These are phyloP conservation scores for Morelia viridis DNA, from an alignment of 2,797 vertebrate genomes.

Conservation along the genomic window DNA sequence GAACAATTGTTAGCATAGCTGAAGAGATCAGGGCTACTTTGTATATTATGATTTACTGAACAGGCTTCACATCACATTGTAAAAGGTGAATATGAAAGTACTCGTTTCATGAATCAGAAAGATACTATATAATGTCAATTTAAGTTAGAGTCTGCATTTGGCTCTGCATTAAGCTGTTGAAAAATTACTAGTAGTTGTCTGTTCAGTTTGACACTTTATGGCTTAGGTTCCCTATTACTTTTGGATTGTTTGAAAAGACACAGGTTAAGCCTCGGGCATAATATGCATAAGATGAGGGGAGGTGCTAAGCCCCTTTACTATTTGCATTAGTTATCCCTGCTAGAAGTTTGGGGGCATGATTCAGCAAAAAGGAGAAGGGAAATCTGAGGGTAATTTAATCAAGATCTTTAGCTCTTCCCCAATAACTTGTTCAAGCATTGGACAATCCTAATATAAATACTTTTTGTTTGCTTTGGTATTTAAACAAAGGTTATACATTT, in stretches of 20 bases:
- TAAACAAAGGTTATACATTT: neutral
- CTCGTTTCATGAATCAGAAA: neutral
- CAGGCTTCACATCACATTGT: neutral
- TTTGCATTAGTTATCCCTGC: no score
- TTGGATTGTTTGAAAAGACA: neutral
- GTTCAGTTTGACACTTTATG: neutral
- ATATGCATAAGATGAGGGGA: neutral
- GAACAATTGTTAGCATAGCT: neutral
- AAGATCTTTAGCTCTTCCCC: neutral
- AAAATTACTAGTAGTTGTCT: neutral
- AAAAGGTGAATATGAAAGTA: neutral
- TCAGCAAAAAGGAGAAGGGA: neutral
- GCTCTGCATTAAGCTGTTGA: neutral
- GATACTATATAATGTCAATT: no score
- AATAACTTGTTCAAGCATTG: neutral
- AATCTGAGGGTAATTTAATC: neutral
- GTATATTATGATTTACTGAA: neutral
- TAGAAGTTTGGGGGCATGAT: neutral
- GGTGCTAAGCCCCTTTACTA: no score
- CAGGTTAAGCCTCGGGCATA: neutral
- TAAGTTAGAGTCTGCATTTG: no score
- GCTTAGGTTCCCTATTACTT: neutral
- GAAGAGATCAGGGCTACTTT: neutral
- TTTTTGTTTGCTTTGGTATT: neutral
- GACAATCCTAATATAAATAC: neutral